Conservation (phyloP, 2,797 vertebrate species). For the Siniperca obscura region DNA sequence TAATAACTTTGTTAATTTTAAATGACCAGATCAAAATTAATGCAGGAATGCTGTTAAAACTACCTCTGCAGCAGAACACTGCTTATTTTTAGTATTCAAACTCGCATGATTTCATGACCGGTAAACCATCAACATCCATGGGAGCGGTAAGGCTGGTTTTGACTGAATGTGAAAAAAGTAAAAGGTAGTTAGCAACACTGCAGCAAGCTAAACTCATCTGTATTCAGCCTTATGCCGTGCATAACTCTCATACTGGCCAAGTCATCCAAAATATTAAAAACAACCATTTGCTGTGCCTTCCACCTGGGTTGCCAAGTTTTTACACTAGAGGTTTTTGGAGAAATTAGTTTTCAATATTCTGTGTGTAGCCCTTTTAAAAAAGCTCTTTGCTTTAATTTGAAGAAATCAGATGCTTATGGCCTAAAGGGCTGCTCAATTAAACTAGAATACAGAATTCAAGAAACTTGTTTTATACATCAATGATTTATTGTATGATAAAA, state of each 20-base stretch:
- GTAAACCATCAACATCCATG: background rate
- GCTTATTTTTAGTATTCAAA: constrained; percentile 14
- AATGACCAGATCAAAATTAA: constrained; percentile 39
- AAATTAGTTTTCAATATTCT: constrained; percentile 45
- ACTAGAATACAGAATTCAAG: constrained; percentile 20
- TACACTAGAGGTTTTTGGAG: constrained; percentile 17
- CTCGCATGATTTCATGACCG: background rate
- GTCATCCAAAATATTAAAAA: constrained; percentile 51
- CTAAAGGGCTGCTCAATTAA: constrained; percentile 35
- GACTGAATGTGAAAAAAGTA: constrained; percentile 30
- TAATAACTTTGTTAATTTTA: constrained; percentile 54
- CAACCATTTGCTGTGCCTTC: constrained; percentile 38
- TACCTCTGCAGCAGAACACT: background rate
- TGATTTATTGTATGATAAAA: constrained; percentile 32
- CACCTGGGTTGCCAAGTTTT: constrained; percentile 48
- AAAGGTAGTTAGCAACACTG: constrained; percentile 13
- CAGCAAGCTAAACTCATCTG: constrained; percentile 26
- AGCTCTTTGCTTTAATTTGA: constrained; percentile 46
- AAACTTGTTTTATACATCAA: constrained; percentile 19
- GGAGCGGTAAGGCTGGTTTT: background rate
- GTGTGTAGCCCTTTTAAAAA: constrained; percentile 29
- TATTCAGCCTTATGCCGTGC: constrained; percentile 14
- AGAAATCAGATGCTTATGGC: constrained; percentile 32
- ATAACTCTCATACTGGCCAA: constrained; percentile 33
- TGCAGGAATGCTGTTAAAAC: constrained; percentile 13